Base-by-base conservation (phyloP, 2,888 invertebrate species). In the Polyommatus icarus region DNA sequence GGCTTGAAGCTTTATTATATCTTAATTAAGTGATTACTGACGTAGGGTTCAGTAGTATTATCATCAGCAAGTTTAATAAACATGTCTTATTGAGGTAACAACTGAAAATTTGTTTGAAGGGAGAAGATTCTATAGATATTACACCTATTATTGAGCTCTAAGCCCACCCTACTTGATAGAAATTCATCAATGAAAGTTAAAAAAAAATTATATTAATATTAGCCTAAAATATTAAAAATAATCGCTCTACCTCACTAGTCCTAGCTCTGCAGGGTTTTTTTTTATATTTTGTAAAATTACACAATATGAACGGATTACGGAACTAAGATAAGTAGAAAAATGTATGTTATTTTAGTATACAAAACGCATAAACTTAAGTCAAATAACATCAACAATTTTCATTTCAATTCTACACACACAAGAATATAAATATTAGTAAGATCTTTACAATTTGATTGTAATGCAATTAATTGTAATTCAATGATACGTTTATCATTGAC, bases 1-100 rank as follows among this genome's bases (percentile, higher is more conserved):
- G 54, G 46, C 40, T 29, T 50, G 18, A 46, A 20, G 36, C 36
- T 73, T 78, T 76, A 67, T 71, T 59, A 59, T 76, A 12, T 71
- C 73, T 78, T 78, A 77, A 77, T 77, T 57, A 77, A 77, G 77
- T 72, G 20, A 77, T 77, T 77, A 32, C n/a, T 71, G 54, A 40
- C 36, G 20, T 40, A 40, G 36, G 10, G 32, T 20, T 40, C 40
- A n/a, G 3, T 72, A 15, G 20, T 6, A 40, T 46, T 24, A 73
- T 73, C 12, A 10, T 10, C 15, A 59, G 59, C 59, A 57, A 6
- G 10, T 10, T 4, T 54, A 57, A 15, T 57, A n/a, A n/a, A 57
- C 0, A n/a, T 2, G 4, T 8, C 24, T 29, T 29, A 3, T 54
- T 54, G 18, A 54, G 54, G 54, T 54, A 18, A 54, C 18, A 54